Evolutionary conservation across 2,888 invertebrate species (phyloP).

Genomic region (Drosophila anomalipes): DNA sequence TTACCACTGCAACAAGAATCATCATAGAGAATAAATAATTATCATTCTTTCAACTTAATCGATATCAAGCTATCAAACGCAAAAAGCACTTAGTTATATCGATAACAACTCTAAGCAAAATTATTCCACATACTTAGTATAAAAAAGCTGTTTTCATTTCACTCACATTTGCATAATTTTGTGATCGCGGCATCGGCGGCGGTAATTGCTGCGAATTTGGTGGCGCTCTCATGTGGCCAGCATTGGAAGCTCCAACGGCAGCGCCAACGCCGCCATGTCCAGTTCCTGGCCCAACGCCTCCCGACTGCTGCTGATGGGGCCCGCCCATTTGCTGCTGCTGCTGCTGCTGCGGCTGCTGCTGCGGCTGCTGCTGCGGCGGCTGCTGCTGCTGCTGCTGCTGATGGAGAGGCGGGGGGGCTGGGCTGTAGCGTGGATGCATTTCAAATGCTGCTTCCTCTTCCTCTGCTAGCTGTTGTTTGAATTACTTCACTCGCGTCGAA

Average conservation of each 20-base stretch:
- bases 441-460: constrained; percentile 12
- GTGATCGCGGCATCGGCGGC: constrained; percentile 64
- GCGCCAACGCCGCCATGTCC: constrained; percentile 33
- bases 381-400: constrained; percentile 64
- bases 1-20: background rate
- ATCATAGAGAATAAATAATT: background rate
- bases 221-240: constrained; percentile 44
- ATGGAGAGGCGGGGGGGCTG: constrained; percentile 74
- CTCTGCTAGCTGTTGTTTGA: background rate
- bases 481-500: constrained; percentile 24
- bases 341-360: constrained; percentile 15
- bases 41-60: background rate
- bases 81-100: background rate
- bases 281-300: constrained; percentile 15
- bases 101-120: background rate
- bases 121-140: background rate
- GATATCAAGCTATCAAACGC: background rate
- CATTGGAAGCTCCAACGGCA: background rate
- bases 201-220: constrained; percentile 62
- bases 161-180: constrained; percentile 86
- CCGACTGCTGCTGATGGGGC: constrained; percentile 23
- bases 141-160: background rate
- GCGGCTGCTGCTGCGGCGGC: constrained; percentile 25
- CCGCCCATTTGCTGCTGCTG: constrained; percentile 71
- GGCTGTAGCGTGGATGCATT: constrained; percentile 83